These are phyloP conservation scores for Anas platyrhynchos DNA, from an alignment of 2,113 vertebrate species.

Conservation along the genomic window DNA sequence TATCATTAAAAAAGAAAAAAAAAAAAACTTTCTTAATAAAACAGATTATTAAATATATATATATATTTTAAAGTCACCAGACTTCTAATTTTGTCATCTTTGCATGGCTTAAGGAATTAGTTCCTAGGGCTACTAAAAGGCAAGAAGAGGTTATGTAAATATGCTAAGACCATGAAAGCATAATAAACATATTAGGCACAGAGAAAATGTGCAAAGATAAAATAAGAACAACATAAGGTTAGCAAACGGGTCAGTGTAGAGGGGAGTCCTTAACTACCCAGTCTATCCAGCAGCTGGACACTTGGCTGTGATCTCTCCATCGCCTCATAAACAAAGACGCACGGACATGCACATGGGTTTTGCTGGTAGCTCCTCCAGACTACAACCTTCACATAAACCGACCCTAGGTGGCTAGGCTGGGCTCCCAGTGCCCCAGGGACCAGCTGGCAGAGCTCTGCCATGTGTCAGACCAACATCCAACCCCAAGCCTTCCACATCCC, in stretches of 20 bases:
- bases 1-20: neutral
- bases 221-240: neutral
- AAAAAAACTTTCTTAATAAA: neutral
- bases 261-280: neutral
- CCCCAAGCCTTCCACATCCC: neutral
- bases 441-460: neutral
- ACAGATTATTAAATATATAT: neutral
- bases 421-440: neutral
- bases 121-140: neutral
- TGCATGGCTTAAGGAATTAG: neutral
- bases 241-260: accelerated
- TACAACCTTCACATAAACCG: neutral
- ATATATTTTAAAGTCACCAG: neutral
- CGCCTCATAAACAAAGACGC: neutral
- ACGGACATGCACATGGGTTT: neutral
- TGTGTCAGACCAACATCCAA: neutral
- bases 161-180: accelerated
- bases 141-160: neutral
- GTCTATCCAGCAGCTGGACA: neutral
- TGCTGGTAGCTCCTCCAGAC: neutral
- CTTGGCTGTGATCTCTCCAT: neutral
- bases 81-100: neutral
- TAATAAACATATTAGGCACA: neutral
- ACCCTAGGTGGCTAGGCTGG: neutral
- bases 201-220: neutral